These are phyloP conservation scores for Hormaphis cornu DNA, from an alignment of 1,140 invertebrate species.

Conservation along the genomic window DNA sequence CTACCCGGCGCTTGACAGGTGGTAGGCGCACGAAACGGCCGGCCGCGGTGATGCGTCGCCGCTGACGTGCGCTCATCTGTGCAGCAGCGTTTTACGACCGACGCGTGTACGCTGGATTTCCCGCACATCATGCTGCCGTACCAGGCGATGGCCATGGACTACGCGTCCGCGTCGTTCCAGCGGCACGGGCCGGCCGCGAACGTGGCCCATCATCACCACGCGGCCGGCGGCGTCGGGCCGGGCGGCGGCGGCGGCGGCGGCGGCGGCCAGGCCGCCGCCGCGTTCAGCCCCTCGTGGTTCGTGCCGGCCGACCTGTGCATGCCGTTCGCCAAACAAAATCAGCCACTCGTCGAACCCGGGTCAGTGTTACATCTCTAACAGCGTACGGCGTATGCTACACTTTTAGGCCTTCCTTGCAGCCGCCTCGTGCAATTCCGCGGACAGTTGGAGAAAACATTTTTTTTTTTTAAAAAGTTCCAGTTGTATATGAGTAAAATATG, in stretches of 20 bases:
- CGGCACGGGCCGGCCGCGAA: slow-evolving; percentile 52
- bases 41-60: not conserved
- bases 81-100: not conserved
- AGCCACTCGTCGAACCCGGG: slow-evolving; percentile 79
- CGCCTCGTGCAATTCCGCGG: too few species aligned
- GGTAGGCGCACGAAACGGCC: not conserved
- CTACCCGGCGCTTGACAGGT: not conserved
- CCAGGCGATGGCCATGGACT: slow-evolving; percentile 80
- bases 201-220: slow-evolving; percentile 27
- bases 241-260: slow-evolving; percentile 42
- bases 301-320: slow-evolving; percentile 82
- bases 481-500: too few species aligned
- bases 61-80: not conserved
- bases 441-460: too few species aligned
- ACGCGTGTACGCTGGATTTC: not conserved
- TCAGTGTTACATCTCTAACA: too few species aligned
- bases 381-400: too few species aligned
- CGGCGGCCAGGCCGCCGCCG: slow-evolving; percentile 48
- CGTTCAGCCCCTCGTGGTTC: slow-evolving; percentile 83
- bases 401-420: too few species aligned
- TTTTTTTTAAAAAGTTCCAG: too few species aligned
- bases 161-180: slow-evolving; percentile 60
- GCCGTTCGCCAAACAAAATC: slow-evolving; percentile 61
- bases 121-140: slow-evolving; percentile 64
- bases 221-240: slow-evolving; percentile 38